These are phyloP conservation scores for Drosophila hamatofila DNA, from an alignment of 2,888 invertebrate genomes.

Conservation along the genomic window DNA sequence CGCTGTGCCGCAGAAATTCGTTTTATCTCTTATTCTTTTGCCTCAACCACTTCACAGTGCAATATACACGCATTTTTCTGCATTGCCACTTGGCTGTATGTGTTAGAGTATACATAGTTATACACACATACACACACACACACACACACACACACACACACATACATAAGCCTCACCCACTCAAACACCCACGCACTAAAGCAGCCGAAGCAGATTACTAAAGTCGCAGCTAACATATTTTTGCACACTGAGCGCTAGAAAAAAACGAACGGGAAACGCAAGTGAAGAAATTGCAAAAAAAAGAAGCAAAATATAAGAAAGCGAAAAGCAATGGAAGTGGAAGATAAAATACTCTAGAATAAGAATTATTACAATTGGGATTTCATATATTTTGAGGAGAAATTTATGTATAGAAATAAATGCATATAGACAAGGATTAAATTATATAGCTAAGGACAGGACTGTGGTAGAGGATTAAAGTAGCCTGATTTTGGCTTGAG, in stretches of 20 bases:
- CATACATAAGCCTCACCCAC: background rate
- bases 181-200: slow-evolving; percentile 16
- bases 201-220: slow-evolving; percentile 67
- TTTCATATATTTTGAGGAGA: too few species aligned
- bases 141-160: slow-evolving; percentile 11
- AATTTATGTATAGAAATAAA: background rate
- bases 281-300: slow-evolving; percentile 44
- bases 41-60: slow-evolving; percentile 43
- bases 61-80: slow-evolving; percentile 60
- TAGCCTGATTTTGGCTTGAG: too few species aligned
- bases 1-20: background rate
- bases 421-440: too few species aligned
- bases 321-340: background rate
- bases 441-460: too few species aligned
- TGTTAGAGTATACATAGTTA: slow-evolving; percentile 16
- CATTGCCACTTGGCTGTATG: slow-evolving; percentile 44
- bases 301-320: background rate
- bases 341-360: slow-evolving; percentile 2
- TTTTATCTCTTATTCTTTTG: slow-evolving; percentile 11
- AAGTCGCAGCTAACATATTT: slow-evolving; percentile 77
- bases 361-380: background rate
- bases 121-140: slow-evolving; percentile 10
- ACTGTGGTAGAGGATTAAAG: too few species aligned
- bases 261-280: slow-evolving; percentile 54
- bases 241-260: slow-evolving; percentile 37